Percentiles rank a stretch among this genome's conserved stretches.
Conservation (phyloP, 2,888 invertebrate genomes). For the Laspeyria flexula region DNA sequence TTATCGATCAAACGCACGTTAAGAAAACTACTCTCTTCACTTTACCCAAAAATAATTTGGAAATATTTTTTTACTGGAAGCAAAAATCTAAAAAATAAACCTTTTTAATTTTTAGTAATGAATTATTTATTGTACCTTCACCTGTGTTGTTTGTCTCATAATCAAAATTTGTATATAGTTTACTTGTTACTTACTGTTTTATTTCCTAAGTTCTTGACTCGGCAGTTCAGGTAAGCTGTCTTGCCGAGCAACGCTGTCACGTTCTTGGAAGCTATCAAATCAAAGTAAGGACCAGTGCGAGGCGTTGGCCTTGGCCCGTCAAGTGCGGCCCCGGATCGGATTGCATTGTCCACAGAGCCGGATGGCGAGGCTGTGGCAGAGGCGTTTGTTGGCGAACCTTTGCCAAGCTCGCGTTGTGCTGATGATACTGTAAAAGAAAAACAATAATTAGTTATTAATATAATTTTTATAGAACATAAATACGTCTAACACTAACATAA, state of each 20-base stretch:
- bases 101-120: too few species aligned
- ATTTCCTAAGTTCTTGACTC: slow-evolving; percentile 96
- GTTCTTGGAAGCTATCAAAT: slow-evolving; percentile 90
- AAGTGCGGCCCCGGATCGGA: slow-evolving; percentile 65
- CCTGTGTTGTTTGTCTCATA: too few species aligned
- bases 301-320: slow-evolving; percentile 79
- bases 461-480: too few species aligned
- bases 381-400: slow-evolving; percentile 66
- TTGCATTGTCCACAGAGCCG: slow-evolving; percentile 86
- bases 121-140: too few species aligned
- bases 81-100: too few species aligned
- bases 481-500: too few species aligned
- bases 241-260: slow-evolving; percentile 94
- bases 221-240: slow-evolving; percentile 95
- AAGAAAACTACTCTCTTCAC: too few species aligned
- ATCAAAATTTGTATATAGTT: too few species aligned
- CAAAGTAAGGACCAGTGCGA: slow-evolving; percentile 91
- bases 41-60: too few species aligned
- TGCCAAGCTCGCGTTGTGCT: slow-evolving; percentile 80
- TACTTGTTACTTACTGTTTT: slow-evolving; percentile 90
- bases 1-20: too few species aligned
- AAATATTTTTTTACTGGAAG: too few species aligned
- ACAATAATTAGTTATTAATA: slow-evolving; percentile 1
- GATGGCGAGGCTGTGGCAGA: slow-evolving; percentile 79
- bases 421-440: slow-evolving; percentile 71